These are phyloP conservation scores for Dusona sp. DNA, from an alignment of 2,888 invertebrate species.

Conservation along the genomic window DNA sequence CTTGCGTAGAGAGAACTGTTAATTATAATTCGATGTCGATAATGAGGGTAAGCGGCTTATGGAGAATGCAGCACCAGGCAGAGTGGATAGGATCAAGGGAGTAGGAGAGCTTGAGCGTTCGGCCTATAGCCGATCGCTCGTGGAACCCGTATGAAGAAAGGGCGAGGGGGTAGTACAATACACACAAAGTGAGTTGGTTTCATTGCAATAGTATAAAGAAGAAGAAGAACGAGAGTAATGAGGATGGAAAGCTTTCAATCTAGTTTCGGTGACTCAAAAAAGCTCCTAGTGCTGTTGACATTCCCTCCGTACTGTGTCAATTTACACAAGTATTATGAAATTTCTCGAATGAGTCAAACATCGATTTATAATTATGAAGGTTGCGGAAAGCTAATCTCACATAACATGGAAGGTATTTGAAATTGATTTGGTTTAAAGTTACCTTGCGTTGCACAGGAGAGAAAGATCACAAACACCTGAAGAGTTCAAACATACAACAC, in stretches of 20 bases:
- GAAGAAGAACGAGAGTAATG: not conserved
- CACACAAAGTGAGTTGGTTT: conserved; percentile 44
- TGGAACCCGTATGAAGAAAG: conserved; percentile 37
- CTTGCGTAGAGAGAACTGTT: conserved; percentile 71
- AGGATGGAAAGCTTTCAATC: conserved; percentile 69
- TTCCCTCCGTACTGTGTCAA: not conserved
- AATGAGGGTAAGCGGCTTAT: conserved; percentile 81
- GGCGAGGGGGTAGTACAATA: conserved; percentile 39
- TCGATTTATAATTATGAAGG: conserved; percentile 4
- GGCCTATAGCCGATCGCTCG: conserved; percentile 47
- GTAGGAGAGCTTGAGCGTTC: conserved; percentile 45
- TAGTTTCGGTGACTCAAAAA: conserved; percentile 74
- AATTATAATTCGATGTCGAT: conserved; percentile 81
- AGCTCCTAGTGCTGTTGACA: conserved; percentile 8
- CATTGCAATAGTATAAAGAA: conserved; percentile 8
- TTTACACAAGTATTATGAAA: conserved; percentile 38
- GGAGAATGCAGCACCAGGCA: conserved; percentile 71
- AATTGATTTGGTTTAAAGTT: conserved; percentile 27
- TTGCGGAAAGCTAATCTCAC: not conserved
- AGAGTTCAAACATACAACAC: conserved; percentile 6
- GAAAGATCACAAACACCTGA: not conserved
- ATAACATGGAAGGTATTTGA: not conserved
- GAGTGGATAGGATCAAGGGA: conserved; percentile 37
- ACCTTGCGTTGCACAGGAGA: not conserved
- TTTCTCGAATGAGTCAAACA: conserved; percentile 1